Base-by-base conservation (phyloP, 2,888 invertebrate species). In the Eledona agricola region DNA sequence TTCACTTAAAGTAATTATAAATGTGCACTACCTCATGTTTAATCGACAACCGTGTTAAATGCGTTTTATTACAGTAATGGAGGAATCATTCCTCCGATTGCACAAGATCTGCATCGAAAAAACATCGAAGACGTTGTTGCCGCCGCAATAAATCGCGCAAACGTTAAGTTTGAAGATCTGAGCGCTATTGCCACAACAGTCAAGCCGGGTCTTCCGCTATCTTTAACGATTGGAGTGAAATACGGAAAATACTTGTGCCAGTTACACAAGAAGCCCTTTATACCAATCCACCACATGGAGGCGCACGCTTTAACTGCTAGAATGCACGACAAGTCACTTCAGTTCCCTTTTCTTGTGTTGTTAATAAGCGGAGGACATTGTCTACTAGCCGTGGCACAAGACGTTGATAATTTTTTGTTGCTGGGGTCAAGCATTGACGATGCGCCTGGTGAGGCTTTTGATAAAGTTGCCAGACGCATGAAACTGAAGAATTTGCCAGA, bases 271-370 rank as follows among this genome's bases (percentile, higher is more conserved):
- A 92, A 89, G 72, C 94, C 95, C 0, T 78, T 98, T 57, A 91
- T 99, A 71, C 96, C 98, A 0, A 88, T 99, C 51, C 98, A 99
- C 80, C 99, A 99, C 67, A 99, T 99, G 99, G 90, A 97, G 80
- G 98, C 99, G 1, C 99, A 99, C 80, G 96, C 98, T 2, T 78
- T 99, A 49, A 91, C 91, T 7, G 88, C 86, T 11, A 83, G 96
- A 71, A 87, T 96, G 85, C 79, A 81, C 9, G 73, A 85, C 49
- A 77, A 77, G 73, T 59, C 83, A 60, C 78, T 94, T 35, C 78
- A 86, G 47, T 96, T 90, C 79, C 98, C 98, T 12, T 98, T 89
- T 76, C 77, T 98, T 51, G 90, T 90, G 26, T 79, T 98, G 12
- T 79, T 98, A 12, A 86, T 95, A 61, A 97, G 96, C 66, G 98